A percentile compares a stretch with the other conserved stretches of the same genome.
Conservation (phyloP, 2,888 invertebrate species). For the Hemistola chrysoprasaria region DNA sequence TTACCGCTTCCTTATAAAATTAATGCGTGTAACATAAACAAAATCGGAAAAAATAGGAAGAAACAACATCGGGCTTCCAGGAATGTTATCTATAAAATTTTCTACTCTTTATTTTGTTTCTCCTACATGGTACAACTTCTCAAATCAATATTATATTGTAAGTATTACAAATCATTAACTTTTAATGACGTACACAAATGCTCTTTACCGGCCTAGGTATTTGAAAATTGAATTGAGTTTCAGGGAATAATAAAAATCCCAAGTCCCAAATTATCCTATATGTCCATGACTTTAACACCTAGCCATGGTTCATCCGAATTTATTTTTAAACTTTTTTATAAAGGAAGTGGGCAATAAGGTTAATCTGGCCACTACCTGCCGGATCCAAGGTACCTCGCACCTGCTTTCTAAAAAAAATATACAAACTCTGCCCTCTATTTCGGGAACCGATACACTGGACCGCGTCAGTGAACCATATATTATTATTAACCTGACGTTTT, state of each 20-base stretch:
- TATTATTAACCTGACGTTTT: constrained; percentile 34
- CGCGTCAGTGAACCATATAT: constrained; percentile 53
- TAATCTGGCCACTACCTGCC: constrained; percentile 59
- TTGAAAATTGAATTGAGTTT: no score
- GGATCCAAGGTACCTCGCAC: constrained; percentile 49
- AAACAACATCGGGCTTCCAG: constrained; percentile 15
- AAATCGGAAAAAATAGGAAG: constrained; percentile 36
- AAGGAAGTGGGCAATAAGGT: constrained; percentile 69
- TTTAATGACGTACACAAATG: no score
- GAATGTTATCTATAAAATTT: constrained; percentile 19
- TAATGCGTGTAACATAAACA: constrained; percentile 52
- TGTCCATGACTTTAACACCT: constrained; percentile 55
- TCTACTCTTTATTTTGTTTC: constrained; percentile 23
- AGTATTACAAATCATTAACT: no score
- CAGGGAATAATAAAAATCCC: constrained; percentile 1
- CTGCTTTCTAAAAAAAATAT: constrained; percentile 72
- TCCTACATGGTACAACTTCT: no score
- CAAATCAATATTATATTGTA: no score
- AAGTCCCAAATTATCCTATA: constrained; percentile 34
- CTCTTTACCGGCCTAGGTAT: no score
- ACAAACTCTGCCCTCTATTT: constrained; percentile 63
- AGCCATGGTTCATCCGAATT: constrained; percentile 44
- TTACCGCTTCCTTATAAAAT: constrained; percentile 58
- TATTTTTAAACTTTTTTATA: constrained; percentile 56
- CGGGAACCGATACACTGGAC: constrained; percentile 48